Conservation (phyloP, 1,140 invertebrate species). For the Tetragonula clypearis region DNA sequence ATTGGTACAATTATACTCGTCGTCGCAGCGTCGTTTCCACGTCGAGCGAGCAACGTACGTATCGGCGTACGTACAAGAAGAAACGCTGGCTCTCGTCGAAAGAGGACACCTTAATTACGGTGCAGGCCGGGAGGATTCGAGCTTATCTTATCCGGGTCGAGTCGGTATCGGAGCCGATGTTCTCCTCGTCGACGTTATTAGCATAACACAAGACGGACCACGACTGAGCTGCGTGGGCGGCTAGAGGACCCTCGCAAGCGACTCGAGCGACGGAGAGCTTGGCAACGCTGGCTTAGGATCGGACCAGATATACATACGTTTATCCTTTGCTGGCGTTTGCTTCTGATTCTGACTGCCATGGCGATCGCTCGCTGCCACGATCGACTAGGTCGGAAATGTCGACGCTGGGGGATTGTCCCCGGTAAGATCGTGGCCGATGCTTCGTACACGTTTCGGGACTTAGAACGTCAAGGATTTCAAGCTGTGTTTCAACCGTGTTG, state of each 20-base stretch:
- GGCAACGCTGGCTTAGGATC: constrained; percentile 25
- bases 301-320: background rate
- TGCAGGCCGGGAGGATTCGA: constrained; percentile 14
- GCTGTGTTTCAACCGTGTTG: background rate
- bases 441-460: background rate
- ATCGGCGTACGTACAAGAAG: background rate
- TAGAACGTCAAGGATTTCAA: background rate
- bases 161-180: constrained; percentile 57
- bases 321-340: constrained; percentile 39
- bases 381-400: background rate
- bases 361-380: background rate
- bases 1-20: no score
- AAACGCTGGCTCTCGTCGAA: background rate
- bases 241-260: constrained; percentile 41
- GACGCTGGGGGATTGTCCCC: background rate
- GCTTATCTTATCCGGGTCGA: constrained; percentile 61
- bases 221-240: constrained; percentile 57
- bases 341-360: constrained; percentile 25
- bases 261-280: constrained; percentile 37
- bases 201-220: constrained; percentile 60
- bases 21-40: constrained; percentile 18
- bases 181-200: constrained; percentile 55
- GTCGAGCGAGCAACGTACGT: background rate
- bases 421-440: background rate
- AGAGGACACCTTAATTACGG: constrained; percentile 56